phyloP scores from a whole-genome alignment of 2,113 vertebrate genomes.

The Tyrannus savana region DNA sequence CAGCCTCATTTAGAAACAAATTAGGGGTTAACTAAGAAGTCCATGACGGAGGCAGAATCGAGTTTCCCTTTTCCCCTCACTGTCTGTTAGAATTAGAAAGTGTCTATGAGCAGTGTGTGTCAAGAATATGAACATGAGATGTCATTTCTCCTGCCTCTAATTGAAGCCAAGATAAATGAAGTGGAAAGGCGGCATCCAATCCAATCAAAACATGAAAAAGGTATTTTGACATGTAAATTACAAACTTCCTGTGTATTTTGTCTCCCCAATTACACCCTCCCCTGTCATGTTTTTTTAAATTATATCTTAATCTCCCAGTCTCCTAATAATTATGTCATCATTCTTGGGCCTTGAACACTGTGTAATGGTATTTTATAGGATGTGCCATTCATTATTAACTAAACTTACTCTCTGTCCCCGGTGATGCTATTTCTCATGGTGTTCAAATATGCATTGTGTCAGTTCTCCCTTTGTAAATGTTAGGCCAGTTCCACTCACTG shows the following conservation, averaged over 20 bases:
- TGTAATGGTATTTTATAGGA: conserved; percentile 82
- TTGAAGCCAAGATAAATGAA: conserved; percentile 84
- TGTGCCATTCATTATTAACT: conserved; percentile 84
- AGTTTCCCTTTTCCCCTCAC: conserved; percentile 78
- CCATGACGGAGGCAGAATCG: conserved; percentile 70
- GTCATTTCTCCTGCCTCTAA: conserved; percentile 79
- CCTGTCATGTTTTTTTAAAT: conserved; percentile 84
- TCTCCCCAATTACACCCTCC: conserved; percentile 84
- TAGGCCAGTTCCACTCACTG: conserved; percentile 52
- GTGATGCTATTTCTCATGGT: conserved; percentile 75
- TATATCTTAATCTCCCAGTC: conserved; percentile 85
- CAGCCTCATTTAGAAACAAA: conserved; percentile 82
- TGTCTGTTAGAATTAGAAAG: conserved; percentile 82
- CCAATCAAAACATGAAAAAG: conserved; percentile 85
- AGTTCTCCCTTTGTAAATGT: conserved; percentile 73
- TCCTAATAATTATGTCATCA: conserved; percentile 87
- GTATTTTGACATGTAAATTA: conserved; percentile 88
- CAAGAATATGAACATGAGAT: conserved; percentile 75
- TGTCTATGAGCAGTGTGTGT: conserved; percentile 73
- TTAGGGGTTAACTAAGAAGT: conserved; percentile 82
- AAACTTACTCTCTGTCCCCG: conserved; percentile 75
- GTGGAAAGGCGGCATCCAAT: conserved; percentile 83
- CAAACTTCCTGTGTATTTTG: conserved; percentile 85
- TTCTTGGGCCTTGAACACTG: conserved; percentile 79
- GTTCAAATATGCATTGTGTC: conserved; percentile 80